Percentiles rank a stretch among this genome's conserved stretches.
Conservation (phyloP, 2,888 invertebrate genomes). For the Tuta absoluta region DNA sequence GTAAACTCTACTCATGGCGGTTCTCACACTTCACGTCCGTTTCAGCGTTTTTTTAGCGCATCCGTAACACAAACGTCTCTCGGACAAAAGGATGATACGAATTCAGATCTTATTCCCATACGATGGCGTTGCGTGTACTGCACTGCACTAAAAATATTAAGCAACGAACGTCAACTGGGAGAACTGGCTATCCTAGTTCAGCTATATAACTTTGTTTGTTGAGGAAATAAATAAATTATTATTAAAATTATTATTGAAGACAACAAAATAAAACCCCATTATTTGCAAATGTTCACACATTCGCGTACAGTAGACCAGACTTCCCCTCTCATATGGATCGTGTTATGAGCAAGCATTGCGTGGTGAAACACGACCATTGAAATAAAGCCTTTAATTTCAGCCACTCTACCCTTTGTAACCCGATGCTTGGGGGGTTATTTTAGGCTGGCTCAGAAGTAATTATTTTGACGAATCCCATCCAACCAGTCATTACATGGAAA, state of each 20-base stretch:
- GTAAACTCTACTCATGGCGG: no score
- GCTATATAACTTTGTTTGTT: no score
- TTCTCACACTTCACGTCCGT: no score
- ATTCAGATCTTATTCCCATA: no score
- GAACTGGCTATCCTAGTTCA: no score
- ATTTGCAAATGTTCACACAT: slow-evolving; percentile 48
- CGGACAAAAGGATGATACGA: no score
- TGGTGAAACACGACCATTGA: slow-evolving; percentile 44
- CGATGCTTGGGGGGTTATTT: slow-evolving; percentile 30
- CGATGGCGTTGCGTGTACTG: no score
- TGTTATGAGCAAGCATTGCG: slow-evolving; percentile 50
- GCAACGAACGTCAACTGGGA: no score
- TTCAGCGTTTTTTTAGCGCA: no score
- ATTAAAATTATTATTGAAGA: slow-evolving; percentile 38
- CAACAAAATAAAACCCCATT: slow-evolving; percentile 43
- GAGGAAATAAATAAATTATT: no score
- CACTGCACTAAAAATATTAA: no score
- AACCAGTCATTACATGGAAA: slow-evolving; percentile 42
- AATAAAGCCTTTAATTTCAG: slow-evolving; percentile 41
- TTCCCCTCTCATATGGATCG: slow-evolving; percentile 50
- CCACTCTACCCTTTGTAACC: slow-evolving; percentile 24
- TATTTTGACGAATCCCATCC: slow-evolving; percentile 46
- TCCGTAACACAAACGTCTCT: no score
- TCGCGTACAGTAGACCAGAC: slow-evolving; percentile 45
- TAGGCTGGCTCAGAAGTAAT: slow-evolving; percentile 41